A percentile compares a stretch with the other conserved stretches of the same genome.
phyloP scores from a whole-genome alignment of 2,797 vertebrate genomes.

The Phyllotis vaccarum region DNA sequence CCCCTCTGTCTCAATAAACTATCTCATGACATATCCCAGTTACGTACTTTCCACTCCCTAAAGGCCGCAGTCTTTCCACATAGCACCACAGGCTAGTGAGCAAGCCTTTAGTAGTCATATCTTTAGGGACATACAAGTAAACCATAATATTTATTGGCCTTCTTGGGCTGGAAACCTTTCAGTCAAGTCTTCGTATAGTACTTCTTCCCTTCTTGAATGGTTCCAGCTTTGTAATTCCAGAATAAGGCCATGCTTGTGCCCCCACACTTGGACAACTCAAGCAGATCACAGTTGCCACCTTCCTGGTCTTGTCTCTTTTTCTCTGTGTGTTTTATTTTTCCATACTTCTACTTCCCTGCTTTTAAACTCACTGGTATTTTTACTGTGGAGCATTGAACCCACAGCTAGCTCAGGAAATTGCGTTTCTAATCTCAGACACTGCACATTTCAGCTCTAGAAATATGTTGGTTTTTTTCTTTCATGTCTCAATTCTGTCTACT shows the following conservation, averaged over 20 bases:
- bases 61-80: neutral
- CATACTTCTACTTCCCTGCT: neutral
- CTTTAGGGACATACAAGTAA: neutral
- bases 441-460: neutral
- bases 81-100: neutral
- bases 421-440: neutral
- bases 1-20: neutral
- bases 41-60: neutral
- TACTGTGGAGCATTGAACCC: neutral
- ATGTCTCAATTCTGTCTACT: neutral
- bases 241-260: neutral
- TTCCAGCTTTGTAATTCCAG: neutral
- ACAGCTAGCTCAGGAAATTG: neutral
- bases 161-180: neutral
- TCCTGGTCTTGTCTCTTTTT: neutral
- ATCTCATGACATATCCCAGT: neutral
- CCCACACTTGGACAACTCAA: neutral
- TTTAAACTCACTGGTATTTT: slow-evolving; percentile 24
- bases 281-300: neutral
- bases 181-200: neutral
- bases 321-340: slow-evolving; percentile 16
- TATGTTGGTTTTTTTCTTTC: neutral
- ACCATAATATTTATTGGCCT: neutral
- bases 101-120: neutral
- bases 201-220: neutral